phyloP scores from a whole-genome alignment of 2,888 invertebrate genomes.

The Gnatocerus cornutus region DNA sequence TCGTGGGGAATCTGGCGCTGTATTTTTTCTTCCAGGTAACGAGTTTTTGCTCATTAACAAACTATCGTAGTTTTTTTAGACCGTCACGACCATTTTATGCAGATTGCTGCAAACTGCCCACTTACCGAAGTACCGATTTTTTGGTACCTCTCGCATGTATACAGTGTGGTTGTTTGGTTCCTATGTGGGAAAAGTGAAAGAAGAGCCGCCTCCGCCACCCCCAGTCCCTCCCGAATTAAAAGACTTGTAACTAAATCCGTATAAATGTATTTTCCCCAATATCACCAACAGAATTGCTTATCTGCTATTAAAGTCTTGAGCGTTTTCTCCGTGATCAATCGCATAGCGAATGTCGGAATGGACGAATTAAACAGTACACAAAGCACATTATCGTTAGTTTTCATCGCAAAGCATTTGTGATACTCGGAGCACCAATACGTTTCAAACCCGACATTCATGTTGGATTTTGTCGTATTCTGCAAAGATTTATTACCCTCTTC shows the following conservation, averaged over 20 bases:
- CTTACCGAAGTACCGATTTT: conserved; percentile 60
- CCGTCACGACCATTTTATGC: conserved; percentile 28
- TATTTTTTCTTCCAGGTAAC: conserved; percentile 61
- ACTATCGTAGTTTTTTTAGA: no score
- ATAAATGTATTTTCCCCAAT: conserved; percentile 20
- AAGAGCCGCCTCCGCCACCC: conserved; percentile 50
- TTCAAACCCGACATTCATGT: conserved; percentile 71
- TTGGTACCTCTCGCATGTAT: conserved; percentile 61
- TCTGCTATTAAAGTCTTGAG: conserved; percentile 77
- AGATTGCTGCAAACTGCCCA: conserved; percentile 68
- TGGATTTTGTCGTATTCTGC: conserved; percentile 6
- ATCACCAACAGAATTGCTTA: conserved; percentile 81
- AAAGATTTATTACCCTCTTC: conserved; percentile 48
- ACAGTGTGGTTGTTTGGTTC: conserved; percentile 67
- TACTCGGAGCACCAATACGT: conserved; percentile 91
- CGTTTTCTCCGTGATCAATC: conserved; percentile 79
- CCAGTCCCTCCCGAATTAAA: conserved; percentile 54
- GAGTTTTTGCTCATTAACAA: no score
- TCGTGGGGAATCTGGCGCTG: conserved; percentile 63
- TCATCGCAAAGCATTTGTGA: conserved; percentile 87
- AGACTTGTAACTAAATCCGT: conserved; percentile 25
- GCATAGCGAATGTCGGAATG: conserved; percentile 85
- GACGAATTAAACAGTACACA: conserved; percentile 83
- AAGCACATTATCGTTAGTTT: conserved; percentile 78
- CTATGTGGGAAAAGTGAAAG: conserved; percentile 57